Evolutionary conservation across 2,113 vertebrate species (phyloP).

Genomic region (Morone chrysops): DNA sequence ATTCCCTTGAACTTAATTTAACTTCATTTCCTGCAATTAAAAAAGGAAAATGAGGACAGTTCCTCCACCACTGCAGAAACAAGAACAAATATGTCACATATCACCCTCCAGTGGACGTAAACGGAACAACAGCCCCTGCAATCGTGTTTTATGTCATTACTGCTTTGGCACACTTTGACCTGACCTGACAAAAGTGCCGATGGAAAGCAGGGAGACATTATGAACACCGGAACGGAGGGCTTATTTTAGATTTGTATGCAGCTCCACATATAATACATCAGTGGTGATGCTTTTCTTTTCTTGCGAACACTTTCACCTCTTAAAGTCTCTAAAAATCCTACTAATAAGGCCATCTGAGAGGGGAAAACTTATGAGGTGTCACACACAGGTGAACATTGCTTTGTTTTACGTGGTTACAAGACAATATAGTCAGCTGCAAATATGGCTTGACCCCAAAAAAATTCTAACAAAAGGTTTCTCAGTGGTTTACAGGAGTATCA

Average conservation of each 20-base stretch:
- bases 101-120: constrained; percentile 41
- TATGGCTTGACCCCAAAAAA: no score
- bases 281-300: no score
- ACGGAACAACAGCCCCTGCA: neutral
- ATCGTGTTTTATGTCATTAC: neutral
- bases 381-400: no score
- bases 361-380: no score
- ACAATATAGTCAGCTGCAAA: no score
- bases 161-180: neutral
- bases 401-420: no score
- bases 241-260: neutral
- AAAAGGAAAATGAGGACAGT: neutral
- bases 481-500: no score
- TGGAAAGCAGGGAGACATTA: neutral
- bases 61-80: neutral
- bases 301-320: no score
- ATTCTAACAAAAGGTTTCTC: no score
- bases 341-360: no score
- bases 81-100: neutral
- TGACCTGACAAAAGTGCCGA: neutral
- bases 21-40: neutral
- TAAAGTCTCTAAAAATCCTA: no score
- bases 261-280: neutral
- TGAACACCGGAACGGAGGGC: neutral
- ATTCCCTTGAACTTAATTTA: neutral